Percentiles rank a stretch among this genome's conserved stretches.
Conservation (phyloP, 2,113 vertebrate species). For the Pelecanus crispus region DNA sequence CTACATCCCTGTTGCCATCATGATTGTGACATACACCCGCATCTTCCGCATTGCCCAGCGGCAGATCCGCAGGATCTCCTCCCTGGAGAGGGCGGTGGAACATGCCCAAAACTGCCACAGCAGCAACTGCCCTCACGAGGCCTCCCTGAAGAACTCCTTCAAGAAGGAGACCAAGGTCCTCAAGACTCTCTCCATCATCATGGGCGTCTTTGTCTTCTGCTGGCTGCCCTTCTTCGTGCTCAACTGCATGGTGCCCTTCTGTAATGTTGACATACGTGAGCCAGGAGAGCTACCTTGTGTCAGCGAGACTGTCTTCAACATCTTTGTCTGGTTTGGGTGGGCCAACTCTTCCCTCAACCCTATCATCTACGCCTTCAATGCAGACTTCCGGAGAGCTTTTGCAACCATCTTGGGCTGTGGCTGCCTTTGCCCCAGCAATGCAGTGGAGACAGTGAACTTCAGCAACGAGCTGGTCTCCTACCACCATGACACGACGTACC, state of each 20-base stretch:
- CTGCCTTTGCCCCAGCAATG: conserved; percentile 48
- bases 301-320: conserved; percentile 71
- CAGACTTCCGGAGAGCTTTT: conserved; percentile 76
- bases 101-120: neutral
- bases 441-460: conserved; percentile 70
- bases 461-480: conserved; percentile 78
- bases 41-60: conserved; percentile 76
- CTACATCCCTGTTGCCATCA: conserved; percentile 78
- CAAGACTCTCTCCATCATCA: conserved; percentile 79
- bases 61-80: conserved; percentile 77
- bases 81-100: conserved; percentile 70
- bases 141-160: conserved; percentile 73
- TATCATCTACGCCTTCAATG: conserved; percentile 79
- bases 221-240: conserved; percentile 84
- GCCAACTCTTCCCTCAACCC: conserved; percentile 82
- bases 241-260: conserved; percentile 81
- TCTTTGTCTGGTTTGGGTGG: conserved; percentile 83
- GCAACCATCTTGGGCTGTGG: conserved; percentile 72
- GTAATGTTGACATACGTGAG: neutral
- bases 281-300: conserved; percentile 58
- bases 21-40: conserved; percentile 78
- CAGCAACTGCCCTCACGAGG: neutral
- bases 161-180: conserved; percentile 82
- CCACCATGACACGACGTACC: conserved; percentile 68
- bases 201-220: conserved; percentile 82